Evolutionary conservation across 2,888 invertebrate species (phyloP).

Genomic region (Deilephila porcellus): DNA sequence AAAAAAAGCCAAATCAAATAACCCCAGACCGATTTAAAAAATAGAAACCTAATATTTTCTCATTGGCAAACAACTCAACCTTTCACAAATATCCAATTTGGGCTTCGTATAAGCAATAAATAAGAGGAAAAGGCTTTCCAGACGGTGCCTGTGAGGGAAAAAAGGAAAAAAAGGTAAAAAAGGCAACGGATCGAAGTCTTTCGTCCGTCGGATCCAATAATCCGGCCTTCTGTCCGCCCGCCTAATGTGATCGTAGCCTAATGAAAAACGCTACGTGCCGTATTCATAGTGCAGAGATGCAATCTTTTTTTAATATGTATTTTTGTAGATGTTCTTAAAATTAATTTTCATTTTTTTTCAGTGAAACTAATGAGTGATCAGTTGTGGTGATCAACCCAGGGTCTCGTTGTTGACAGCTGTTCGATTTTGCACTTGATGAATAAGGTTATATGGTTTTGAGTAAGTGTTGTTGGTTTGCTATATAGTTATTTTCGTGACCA

Average conservation of each 20-base stretch:
- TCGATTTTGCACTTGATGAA: too few relatives aligned
- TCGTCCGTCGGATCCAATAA: constrained; percentile 85
- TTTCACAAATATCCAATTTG: constrained; percentile 83
- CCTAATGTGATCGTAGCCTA: constrained; percentile 84
- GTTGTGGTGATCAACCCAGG: too few relatives aligned
- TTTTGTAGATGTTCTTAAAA: neutral
- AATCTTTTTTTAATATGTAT: neutral
- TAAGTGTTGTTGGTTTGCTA: too few relatives aligned
- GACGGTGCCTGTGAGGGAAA: constrained; percentile 69
- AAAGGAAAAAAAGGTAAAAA: constrained; percentile 66
- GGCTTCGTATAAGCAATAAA: constrained; percentile 84
- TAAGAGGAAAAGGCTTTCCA: constrained; percentile 84
- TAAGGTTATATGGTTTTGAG: too few relatives aligned
- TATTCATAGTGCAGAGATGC: constrained; percentile 54
- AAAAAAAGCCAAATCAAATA: constrained; percentile 46
- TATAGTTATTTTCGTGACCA: too few relatives aligned
- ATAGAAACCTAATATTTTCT: constrained; percentile 67
- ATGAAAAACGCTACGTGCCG: constrained; percentile 74
- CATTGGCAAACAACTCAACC: constrained; percentile 73
- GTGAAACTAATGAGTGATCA: too few relatives aligned
- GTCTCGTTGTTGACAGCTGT: too few relatives aligned
- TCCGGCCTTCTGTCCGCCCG: constrained; percentile 82
- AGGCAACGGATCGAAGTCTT: constrained; percentile 81
- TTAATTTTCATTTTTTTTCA: neutral
- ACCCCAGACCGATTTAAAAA: constrained; percentile 40